phyloP scores from a whole-genome alignment of 2,888 invertebrate genomes.

The Gymnosoma rotundatum region DNA sequence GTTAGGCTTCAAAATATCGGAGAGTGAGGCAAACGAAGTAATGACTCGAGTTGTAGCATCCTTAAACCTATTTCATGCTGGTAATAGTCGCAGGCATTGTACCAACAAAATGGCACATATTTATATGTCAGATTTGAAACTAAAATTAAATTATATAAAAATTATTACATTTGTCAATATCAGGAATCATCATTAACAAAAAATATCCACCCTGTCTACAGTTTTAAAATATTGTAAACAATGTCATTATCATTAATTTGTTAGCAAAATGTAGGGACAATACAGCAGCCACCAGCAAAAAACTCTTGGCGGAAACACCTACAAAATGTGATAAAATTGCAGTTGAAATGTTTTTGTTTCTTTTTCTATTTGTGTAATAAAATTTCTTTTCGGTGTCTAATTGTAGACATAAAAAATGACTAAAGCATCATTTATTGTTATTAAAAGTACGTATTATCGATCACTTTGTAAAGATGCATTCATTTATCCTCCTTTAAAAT shows the following conservation, averaged over 20 bases:
- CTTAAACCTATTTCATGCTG: no score
- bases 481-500: conserved; percentile 5
- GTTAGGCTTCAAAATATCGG: no score
- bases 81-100: no score
- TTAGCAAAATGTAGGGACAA: conserved; percentile 28
- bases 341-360: not conserved
- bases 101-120: no score
- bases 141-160: no score
- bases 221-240: conserved; percentile 13
- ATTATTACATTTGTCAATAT: not conserved
- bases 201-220: not conserved
- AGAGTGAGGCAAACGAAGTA: no score
- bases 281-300: not conserved
- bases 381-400: conserved; percentile 27
- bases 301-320: conserved; percentile 55
- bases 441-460: conserved; percentile 52
- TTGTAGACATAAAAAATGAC: conserved; percentile 30
- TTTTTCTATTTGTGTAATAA: conserved; percentile 5
- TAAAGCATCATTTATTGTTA: conserved; percentile 48
- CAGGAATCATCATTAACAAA: not conserved
- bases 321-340: conserved; percentile 59
- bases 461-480: conserved; percentile 43
- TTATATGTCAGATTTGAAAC: no score
- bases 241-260: conserved; percentile 56
- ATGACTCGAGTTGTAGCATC: no score